Conservation (phyloP, 37 sponge, comb jelly and placozoan genomes). For the Sycon ciliatum region DNA sequence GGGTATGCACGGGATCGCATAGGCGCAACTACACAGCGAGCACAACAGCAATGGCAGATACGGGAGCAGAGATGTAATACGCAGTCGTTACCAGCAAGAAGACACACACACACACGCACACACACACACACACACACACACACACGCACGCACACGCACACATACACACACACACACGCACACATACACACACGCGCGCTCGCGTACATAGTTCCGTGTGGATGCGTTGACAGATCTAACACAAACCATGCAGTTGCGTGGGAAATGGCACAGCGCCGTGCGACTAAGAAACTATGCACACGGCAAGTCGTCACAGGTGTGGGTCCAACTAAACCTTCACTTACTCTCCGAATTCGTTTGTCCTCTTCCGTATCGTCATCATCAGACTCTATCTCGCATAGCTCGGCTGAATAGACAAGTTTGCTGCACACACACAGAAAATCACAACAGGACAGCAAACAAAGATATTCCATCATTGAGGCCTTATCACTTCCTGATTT, state of each 20-base stretch:
- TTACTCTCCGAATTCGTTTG: not conserved
- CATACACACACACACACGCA: not conserved
- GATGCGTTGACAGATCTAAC: too few relatives aligned
- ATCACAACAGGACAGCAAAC: not conserved
- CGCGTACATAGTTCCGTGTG: too few relatives aligned
- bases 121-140: slow-evolving; percentile 5
- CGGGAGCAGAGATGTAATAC: too few relatives aligned
- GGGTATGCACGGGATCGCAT: not conserved
- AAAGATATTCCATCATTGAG: not conserved
- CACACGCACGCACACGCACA: not conserved
- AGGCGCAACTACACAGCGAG: not conserved
- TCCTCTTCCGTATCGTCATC: not conserved
- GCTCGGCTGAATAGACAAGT: not conserved
- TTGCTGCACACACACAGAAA: not conserved
- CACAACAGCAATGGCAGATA: too few relatives aligned
- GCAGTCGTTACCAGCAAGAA: too few relatives aligned
- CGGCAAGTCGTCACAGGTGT: too few relatives aligned
- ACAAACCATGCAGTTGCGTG: not conserved
- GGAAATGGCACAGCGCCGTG: too few relatives aligned
- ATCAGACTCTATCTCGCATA: not conserved
- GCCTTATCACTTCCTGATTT: not conserved
- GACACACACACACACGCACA: not conserved
- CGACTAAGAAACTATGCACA: too few relatives aligned
- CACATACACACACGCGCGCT: too few relatives aligned
- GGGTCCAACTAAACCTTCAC: not conserved